phyloP scores from a whole-genome alignment of 2,113 vertebrate species.

The Actenoides lindsayi region DNA sequence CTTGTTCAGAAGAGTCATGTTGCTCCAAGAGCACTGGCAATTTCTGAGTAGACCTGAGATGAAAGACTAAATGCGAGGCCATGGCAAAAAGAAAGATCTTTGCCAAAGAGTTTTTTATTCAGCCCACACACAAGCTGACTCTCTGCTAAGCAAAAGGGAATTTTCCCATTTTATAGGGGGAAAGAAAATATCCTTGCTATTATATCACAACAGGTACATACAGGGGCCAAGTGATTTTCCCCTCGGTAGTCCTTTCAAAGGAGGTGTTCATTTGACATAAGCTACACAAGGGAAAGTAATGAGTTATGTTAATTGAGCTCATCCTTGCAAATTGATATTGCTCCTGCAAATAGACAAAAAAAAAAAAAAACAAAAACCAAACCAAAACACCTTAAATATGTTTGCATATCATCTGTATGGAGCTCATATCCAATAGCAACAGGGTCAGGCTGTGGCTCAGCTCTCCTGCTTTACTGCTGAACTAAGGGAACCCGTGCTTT shows the following conservation, averaged over 20 bases:
- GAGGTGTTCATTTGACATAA: not conserved
- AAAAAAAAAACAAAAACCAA: no score
- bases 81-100: not conserved
- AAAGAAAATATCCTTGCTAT: not conserved
- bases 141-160: not conserved
- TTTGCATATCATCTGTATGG: not conserved
- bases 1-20: no score
- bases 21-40: no score
- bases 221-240: not conserved
- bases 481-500: accelerated
- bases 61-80: no score
- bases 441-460: not conserved
- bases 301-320: not conserved
- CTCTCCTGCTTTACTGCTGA: not conserved
- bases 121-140: not conserved
- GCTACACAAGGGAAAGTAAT: not conserved
- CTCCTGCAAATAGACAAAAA: not conserved
- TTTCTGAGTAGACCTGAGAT: no score
- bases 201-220: not conserved
- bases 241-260: not conserved
- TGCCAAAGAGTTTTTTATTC: constrained; percentile 10
- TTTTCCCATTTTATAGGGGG: not conserved
- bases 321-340: not conserved
- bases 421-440: not conserved
- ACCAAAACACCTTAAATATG: not conserved